Evolutionary conservation across 1,140 invertebrate species (phyloP).

Genomic region (Aphelinus certus): DNA sequence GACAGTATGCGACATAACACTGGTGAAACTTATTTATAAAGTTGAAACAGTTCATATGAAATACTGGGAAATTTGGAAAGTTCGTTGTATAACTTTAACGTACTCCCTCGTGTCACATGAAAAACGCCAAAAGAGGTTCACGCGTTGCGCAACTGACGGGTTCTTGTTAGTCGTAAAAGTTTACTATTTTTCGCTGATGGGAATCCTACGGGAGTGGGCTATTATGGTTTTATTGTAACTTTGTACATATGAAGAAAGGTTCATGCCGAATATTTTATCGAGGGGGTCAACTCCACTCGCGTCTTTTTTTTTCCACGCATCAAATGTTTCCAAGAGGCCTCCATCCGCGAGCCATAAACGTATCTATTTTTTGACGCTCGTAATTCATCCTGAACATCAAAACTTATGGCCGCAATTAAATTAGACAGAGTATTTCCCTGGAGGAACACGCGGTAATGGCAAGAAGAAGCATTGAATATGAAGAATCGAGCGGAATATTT

Average conservation of each 20-base stretch:
- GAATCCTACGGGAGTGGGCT: slow-evolving; percentile 4
- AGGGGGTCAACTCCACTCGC: background rate
- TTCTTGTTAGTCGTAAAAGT: slow-evolving; percentile 36
- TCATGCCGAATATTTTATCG: background rate
- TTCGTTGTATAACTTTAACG: slow-evolving; percentile 11
- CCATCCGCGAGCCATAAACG: too few species aligned
- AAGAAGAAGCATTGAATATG: background rate
- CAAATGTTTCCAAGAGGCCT: too few species aligned
- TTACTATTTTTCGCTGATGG: slow-evolving; percentile 4
- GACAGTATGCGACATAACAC: too few species aligned
- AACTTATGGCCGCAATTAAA: too few species aligned
- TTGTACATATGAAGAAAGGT: background rate
- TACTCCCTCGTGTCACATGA: slow-evolving; percentile 14
- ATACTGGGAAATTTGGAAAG: slow-evolving; percentile 15
- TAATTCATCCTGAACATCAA: too few species aligned
- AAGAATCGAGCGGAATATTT: background rate
- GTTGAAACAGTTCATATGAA: background rate
- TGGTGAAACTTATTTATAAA: too few species aligned
- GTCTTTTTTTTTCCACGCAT: too few species aligned
- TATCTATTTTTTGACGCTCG: too few species aligned
- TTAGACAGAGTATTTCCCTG: too few species aligned
- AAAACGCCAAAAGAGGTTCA: slow-evolving; percentile 15
- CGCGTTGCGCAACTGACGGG: slow-evolving; percentile 32
- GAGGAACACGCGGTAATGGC: too few species aligned
- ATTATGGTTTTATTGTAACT: slow-evolving; percentile 25